Percentiles rank a stretch among this genome's conserved stretches.
phyloP scores from a whole-genome alignment of 2,797 vertebrate genomes.

The Fistularia tabacaria region DNA sequence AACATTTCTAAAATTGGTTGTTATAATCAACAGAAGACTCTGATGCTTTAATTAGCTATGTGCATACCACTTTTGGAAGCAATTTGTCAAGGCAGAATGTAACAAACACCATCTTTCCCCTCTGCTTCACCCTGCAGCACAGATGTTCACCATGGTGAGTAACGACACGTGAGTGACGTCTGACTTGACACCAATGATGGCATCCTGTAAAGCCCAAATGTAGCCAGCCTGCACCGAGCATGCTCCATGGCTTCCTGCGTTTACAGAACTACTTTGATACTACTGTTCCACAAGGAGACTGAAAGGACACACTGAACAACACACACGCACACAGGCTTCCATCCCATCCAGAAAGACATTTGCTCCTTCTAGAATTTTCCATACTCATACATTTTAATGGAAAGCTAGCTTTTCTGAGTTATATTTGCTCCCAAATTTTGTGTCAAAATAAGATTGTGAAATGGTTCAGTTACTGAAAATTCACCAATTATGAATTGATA shows the following conservation, averaged over 20 bases:
- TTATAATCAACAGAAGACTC: too few species aligned
- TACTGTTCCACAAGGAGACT: slow-evolving; percentile 28
- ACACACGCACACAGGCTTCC: slow-evolving; percentile 1
- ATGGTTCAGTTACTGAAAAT: slow-evolving; percentile 18
- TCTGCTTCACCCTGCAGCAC: slow-evolving; percentile 40
- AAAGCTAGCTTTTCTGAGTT: slow-evolving; percentile 1
- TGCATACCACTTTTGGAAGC: too few species aligned
- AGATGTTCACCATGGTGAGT: slow-evolving; percentile 57
- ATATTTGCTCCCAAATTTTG: slow-evolving; percentile 9
- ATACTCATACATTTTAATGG: too few species aligned
- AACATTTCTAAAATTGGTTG: too few species aligned
- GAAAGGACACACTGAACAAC: slow-evolving; percentile 16
- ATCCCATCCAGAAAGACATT: too few species aligned
- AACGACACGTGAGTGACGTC: slow-evolving; percentile 57
- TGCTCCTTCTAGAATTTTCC: too few species aligned
- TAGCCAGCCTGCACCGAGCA: slow-evolving; percentile 55
- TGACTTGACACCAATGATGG: slow-evolving; percentile 9
- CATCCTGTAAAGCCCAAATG: slow-evolving; percentile 45
- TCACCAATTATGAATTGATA: too few species aligned
- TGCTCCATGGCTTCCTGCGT: slow-evolving; percentile 47
- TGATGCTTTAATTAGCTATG: too few species aligned
- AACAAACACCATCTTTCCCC: background rate
- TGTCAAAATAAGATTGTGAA: slow-evolving; percentile 22
- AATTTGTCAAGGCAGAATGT: too few species aligned
- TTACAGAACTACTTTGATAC: slow-evolving; percentile 48